Base-by-base conservation (phyloP, 2,113 vertebrate genomes). In the Halcyon malimbica region DNA sequence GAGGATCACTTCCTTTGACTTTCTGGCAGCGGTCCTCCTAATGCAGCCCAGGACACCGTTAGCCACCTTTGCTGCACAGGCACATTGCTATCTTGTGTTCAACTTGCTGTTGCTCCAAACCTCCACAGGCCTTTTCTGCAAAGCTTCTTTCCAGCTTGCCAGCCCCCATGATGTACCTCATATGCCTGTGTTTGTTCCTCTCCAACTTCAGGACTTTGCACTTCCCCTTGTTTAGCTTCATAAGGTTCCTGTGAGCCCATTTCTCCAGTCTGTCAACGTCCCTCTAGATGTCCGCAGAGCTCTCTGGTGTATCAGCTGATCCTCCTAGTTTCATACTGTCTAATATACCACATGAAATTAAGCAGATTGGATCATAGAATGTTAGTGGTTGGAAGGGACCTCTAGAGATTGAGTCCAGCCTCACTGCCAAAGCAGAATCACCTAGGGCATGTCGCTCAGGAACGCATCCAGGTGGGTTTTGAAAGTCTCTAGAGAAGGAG, bases 91-190 rank as follows among this genome's bases (percentile, higher is more conserved):
- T 18, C 23, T 57, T 16, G 6, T 70, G 56, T 76, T 82, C 9
- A 16, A 9, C 12, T 51, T 71, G 11, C 2, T 71, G 31, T 51
- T 14, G 6, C 16, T 23, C 35, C 14, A 29, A 37, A 24, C 18
- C 8, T 2, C 8, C 9, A 44, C 48, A 70, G 37, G 33, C 23
- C 11, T 57, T 51, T 76, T 57, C 17, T 19, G 14, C 6, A 54
- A 54, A 80, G 44, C 33, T 31, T 7, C 31, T 50, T 78, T 64
- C 35, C 29, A 68, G 24, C 9, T 12, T 39, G 18, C 17, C 26
- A 25, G 25, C 14, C 7, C 1, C 10, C 7, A 17, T 3, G 5
- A 13, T 7, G 18, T 39, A 73, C 26, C 15, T 4, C 6, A 2
- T 69, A 8, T 46, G 9, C 28, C 44, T 54, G 39, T 8, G 6